These are phyloP conservation scores for Anthonomus grandis DNA, from an alignment of 1,140 invertebrate genomes.

Conservation along the genomic window DNA sequence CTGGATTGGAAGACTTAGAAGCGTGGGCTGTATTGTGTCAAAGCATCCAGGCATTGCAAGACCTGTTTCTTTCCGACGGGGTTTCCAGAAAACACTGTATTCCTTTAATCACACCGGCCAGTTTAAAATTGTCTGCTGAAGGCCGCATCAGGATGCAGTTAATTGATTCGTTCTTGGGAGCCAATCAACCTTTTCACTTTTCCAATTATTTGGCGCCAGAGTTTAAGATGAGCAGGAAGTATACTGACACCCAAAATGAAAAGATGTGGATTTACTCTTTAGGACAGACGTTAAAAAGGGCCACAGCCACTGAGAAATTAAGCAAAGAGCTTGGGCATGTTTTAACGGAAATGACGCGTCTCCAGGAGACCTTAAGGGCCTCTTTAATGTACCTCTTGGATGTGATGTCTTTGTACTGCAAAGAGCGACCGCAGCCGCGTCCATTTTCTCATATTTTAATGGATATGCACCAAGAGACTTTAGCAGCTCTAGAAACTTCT, in stretches of 20 bases:
- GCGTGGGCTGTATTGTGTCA: conserved; percentile 61
- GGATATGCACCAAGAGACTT: conserved; percentile 59
- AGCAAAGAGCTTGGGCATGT: conserved; percentile 55
- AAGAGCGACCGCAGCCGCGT: conserved; percentile 52
- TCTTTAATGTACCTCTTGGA: conserved; percentile 60
- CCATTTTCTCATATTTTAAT: conserved; percentile 62
- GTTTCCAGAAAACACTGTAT: conserved; percentile 52
- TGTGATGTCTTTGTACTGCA: conserved; percentile 60
- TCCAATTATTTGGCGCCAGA: conserved; percentile 56
- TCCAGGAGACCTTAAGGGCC: conserved; percentile 47
- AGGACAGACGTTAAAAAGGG: conserved; percentile 55
- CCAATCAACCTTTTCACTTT: conserved; percentile 52
- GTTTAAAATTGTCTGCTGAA: conserved; percentile 53
- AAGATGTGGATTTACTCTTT: conserved; percentile 64
- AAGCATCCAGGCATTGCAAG: conserved; percentile 60
- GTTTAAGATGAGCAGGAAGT: conserved; percentile 54
- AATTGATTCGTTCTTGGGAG: conserved; percentile 31
- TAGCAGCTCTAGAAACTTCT: conserved; percentile 40
- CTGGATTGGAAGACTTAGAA: conserved; percentile 55
- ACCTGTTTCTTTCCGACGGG: conserved; percentile 59
- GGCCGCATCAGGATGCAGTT: conserved; percentile 51
- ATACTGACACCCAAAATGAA: conserved; percentile 57
- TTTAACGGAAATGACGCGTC: conserved; percentile 55
- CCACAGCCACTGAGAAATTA: conserved; percentile 49
- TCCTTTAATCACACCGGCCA: conserved; percentile 55